Evolutionary conservation across 1,140 invertebrate genomes (phyloP), one percentile per base, ranked within the genome.

Genomic region (Bradynema listronoti): DNA sequence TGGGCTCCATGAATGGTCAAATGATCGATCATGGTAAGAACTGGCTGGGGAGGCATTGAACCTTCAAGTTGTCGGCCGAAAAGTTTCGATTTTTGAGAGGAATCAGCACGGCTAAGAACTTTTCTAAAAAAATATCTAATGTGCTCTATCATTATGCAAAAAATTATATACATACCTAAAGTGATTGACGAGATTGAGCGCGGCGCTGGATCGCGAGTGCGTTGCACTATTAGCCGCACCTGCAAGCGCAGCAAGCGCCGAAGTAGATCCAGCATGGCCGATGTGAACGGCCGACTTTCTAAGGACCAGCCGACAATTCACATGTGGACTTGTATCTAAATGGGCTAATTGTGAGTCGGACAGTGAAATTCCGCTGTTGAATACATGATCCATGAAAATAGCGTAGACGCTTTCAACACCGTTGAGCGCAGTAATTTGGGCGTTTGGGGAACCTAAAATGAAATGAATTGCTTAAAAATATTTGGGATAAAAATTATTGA

Each of bases 11-110:
- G 50, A 25, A 72, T 52, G 19, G 56, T 41, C 32, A 69, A 36
- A 45, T 62, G 56, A 56, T 69, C 67, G 25, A 69, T 73, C 62
- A 69, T 69, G 0, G 67, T 69, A 14, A 69, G 46, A 14, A 69
- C 65, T 25, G 67, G 67, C 33, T 68, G 67, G 30, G 67, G 67
- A 2, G 67, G 67, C 67, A 69, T 69, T 25, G 67, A 66, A 6
- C 67, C 67, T 36, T 66, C 67, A 1, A 69, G 42, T 46, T 59
- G 47, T 11, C 61, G 54, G 1, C 67, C 67, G 41, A 69, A 69
- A 14, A 69, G 39, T 1, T 55, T 45, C 27, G 51, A 50, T 3
- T 33, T 56, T 14, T 33, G 46, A 0, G 57, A 58, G 29, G 58
- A 60, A 6, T 65, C 63, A n/a, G 63, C 36, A 27, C 64, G 65